Evolutionary conservation across 2,113 vertebrate species (phyloP), one percentile per base, ranked within the genome.

Genomic region (Pseudorhombus dupliciocellatus): DNA sequence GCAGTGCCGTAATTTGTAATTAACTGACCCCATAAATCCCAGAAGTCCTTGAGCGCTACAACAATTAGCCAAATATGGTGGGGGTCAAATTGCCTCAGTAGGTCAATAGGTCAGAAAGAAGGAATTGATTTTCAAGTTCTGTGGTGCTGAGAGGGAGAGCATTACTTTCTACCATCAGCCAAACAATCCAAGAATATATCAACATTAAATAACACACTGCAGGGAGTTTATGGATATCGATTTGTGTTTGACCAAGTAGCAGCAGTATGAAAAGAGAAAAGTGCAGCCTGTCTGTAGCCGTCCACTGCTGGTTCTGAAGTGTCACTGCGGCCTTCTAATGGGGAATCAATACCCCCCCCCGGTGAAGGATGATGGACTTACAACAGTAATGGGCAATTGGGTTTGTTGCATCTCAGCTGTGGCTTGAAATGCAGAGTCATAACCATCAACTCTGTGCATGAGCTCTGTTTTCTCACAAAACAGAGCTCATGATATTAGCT

Each of bases 321-420:
- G 42, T 70, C 77, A 18, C 60, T 66, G 54, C 65, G 58, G 42
- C 31, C 37, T 71, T 48, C 6, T 16, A 46, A 18, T 18, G 18
- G 42, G 6, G 34, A 74, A 80, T 81, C 69, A 40, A 79, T 77
- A 61, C 51, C 4, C 37, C 34, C 58, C 42, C 67, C 50, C 55
- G 30, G 34, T 1, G 2, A n/a, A 26, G 26, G 54, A 69, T 15
- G 53, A 0, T 25, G 55, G 57, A 76, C 65, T 69, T 70, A 46
- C 50, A 11, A 44, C 59, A 9, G 50, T 69, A 62, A 80, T 73
- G 75, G 42, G 52, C 66, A 62, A 14, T 76, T 55, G 63, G 10
- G 1, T 52, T 15, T 30, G 2, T 56, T 58, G 56, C 8, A 4
- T 44, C 30, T 67, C 51, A n/a, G 51, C 21, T 59, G 37, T n/a